Conservation (phyloP, 2,797 vertebrate species). For the Phaenicophaeus curvirostris region DNA sequence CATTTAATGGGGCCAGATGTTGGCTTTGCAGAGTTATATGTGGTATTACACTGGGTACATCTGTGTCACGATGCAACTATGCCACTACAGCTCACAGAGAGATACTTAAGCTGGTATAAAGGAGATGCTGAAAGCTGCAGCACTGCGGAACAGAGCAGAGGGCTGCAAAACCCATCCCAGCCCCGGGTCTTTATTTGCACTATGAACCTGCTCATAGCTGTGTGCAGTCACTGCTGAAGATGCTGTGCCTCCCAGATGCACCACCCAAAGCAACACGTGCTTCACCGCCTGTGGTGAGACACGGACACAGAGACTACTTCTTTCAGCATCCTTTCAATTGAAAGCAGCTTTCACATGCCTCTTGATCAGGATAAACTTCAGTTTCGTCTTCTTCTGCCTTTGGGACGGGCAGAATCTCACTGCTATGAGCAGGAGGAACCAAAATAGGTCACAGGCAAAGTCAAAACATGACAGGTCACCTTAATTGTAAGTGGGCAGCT, state of each 20-base stretch:
- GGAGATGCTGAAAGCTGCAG: background rate
- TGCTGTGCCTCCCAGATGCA: background rate
- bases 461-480: background rate
- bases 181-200: background rate
- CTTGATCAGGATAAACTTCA: background rate
- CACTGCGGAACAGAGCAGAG: background rate
- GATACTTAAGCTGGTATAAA: background rate
- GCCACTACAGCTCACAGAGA: background rate
- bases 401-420: background rate
- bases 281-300: rapidly evolving
- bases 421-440: background rate
- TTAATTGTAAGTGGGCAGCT: background rate
- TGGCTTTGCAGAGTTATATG: background rate
- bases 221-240: background rate
- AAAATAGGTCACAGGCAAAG: background rate
- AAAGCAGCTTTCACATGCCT: background rate
- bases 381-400: background rate
- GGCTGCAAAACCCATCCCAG: background rate
- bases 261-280: background rate
- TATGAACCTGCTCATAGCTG: rapidly evolving
- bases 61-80: background rate
- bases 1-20: constrained; percentile 1
- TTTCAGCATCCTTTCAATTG: background rate
- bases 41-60: background rate
- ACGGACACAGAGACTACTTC: background rate